A percentile compares a stretch with the other conserved stretches of the same genome.
Conservation (phyloP, 2,888 invertebrate genomes). For the Amphipoea oculea region DNA sequence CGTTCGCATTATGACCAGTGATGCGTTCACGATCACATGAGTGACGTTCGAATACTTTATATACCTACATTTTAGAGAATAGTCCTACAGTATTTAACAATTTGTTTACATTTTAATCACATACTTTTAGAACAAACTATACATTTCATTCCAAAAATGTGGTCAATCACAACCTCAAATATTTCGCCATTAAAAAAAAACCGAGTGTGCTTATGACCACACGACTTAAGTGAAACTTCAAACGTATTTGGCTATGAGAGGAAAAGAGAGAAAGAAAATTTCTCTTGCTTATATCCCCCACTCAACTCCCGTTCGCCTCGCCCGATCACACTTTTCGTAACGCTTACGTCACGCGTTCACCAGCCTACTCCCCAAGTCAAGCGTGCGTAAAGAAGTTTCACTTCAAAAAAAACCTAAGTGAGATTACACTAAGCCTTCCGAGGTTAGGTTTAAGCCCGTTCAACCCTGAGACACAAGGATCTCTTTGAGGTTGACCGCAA, state of each 20-base stretch:
- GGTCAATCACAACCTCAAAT: too few relatives aligned
- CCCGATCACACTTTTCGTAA: too few relatives aligned
- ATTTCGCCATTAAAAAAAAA: background rate
- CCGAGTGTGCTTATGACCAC: too few relatives aligned
- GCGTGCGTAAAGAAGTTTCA: too few relatives aligned
- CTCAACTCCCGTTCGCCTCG: too few relatives aligned
- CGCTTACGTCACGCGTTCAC: too few relatives aligned
- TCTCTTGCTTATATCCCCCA: too few relatives aligned
- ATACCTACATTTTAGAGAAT: background rate
- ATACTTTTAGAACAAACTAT: background rate
- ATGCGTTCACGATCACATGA: background rate
- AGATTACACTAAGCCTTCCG: conserved; percentile 4
- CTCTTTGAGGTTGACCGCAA: conserved; percentile 52
- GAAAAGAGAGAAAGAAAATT: too few relatives aligned
- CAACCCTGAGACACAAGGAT: conserved; percentile 27
- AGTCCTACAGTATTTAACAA: background rate
- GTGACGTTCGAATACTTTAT: too few relatives aligned
- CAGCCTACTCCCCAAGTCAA: too few relatives aligned
- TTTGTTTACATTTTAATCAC: background rate
- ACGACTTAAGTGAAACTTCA: too few relatives aligned
- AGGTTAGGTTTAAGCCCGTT: conserved; percentile 28
- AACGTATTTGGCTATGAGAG: too few relatives aligned
- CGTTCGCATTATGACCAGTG: background rate
- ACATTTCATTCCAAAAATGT: background rate
- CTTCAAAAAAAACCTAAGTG: background rate